Base-by-base conservation (phyloP, 2,113 vertebrate species). In the Gila orcuttii region DNA sequence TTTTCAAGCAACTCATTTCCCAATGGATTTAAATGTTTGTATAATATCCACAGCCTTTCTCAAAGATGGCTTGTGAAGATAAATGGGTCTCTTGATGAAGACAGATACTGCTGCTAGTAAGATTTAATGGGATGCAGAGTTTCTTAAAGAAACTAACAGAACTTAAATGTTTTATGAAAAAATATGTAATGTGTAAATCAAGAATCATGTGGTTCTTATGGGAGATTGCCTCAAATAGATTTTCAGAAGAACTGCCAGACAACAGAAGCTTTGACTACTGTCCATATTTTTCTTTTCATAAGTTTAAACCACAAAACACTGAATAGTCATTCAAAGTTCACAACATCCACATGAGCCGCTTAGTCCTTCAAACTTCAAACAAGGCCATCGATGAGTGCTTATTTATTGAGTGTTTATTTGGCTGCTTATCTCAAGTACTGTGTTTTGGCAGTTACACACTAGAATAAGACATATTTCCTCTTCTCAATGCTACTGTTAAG, bases 351-450 rank as follows among this genome's bases (percentile, higher is more conserved):
- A 64, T 64, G n/a, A 25, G n/a, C 60, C 23, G 4, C 33, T 21
- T 9, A 23, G 36, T n/a, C 21, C 69, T 42, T 73, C 69, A 73
- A 21, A 73, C 19, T 4, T 36, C 69, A 11, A 21, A 39, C 28
- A 79, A 42, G 52, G 52, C 25, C 45, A 55, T 83, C 50, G 12
- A 57, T 25, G n/a, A 73, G 36, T 55, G 73, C 57, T 57, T 83
- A 57, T 42, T 8, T 42, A 42, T 42, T 25, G 36, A 59, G 36
- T 36, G 42, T 39, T 42, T 83, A 57, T 83, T 59, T 83, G 57
- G 36, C 55, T 79, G 0, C 31, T 74, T 17, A 74, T 57, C 52
- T 71, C 21, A 57, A 83, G 66, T 66, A 59, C 25, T 57, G 68
- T 57, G 17, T 19, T 83, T 73, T 36, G 42, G 15, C 21, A 8